Evolutionary conservation across 2,888 invertebrate species (phyloP), one percentile per base, ranked within the genome.

Genomic region (Conchocele bisecta): DNA sequence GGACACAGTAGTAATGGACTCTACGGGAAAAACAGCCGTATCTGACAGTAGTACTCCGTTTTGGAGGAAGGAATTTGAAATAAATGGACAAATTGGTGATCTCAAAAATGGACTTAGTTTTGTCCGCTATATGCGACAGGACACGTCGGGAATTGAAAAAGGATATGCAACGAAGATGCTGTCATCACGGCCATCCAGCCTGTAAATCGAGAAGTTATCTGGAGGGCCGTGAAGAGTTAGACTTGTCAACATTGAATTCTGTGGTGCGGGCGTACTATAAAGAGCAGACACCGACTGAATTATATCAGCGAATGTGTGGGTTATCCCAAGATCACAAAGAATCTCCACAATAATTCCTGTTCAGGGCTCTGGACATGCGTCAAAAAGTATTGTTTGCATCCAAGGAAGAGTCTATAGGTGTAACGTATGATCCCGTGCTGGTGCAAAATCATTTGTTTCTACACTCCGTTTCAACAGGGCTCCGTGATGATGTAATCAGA

Each of bases 1-100:
- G n/a, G n/a, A n/a, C n/a, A n/a, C n/a, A n/a, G n/a, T n/a, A n/a
- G n/a, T n/a, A n/a, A n/a, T n/a, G n/a, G n/a, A n/a, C n/a, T n/a
- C n/a, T n/a, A n/a, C n/a, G n/a, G n/a, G n/a, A n/a, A n/a, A n/a
- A n/a, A n/a, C n/a, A n/a, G n/a, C n/a, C n/a, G n/a, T n/a, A n/a
- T 20, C 9, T 20, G 42, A 9, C n/a, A 22, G 24, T 15, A 28
- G 46, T 11, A 46, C 46, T n/a, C 28, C 24, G 11, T 46, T 28
- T 5, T 46, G 24, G 13, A 31, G 37, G 17, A 59, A 53, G 44
- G 59, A 67, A 13, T 67, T 67, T 22, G 60, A 67, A n/a, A 53
- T 67, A n/a, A 4, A 11, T n/a, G 67, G 67, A 2, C 48, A 29
- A 24, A 59, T 67, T 2, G 58, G 58, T 13, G 67, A 67, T 20